A percentile compares a stretch with the other conserved stretches of the same genome.
Conservation (phyloP, 2,888 invertebrate genomes). For the Labia minor region DNA sequence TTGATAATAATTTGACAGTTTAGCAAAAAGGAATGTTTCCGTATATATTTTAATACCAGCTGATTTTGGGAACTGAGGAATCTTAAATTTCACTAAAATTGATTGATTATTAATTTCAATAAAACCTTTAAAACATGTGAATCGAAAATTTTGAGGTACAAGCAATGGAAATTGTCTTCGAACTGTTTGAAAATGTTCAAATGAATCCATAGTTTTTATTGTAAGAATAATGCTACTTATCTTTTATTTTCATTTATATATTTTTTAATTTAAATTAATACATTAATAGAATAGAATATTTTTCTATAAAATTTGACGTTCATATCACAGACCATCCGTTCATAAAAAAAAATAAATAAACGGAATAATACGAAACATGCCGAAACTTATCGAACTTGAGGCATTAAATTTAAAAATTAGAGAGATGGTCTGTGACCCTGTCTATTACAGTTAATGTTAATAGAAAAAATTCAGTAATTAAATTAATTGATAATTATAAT, state of each 20-base stretch:
- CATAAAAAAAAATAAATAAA: too few species aligned
- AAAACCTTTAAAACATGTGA: neutral
- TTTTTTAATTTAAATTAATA: too few species aligned
- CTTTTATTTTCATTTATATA: too few species aligned
- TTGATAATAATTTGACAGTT: neutral
- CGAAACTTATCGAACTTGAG: neutral
- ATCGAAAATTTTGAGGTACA: neutral
- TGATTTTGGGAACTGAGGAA: neutral
- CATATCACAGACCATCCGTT: too few species aligned
- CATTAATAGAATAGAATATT: too few species aligned
- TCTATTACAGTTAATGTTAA: too few species aligned
- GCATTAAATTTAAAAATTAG: neutral
- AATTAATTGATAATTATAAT: too few species aligned
- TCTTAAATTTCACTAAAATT: neutral
- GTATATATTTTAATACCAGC: neutral
- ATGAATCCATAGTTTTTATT: neutral
- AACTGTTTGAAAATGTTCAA: neutral
- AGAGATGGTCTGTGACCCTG: too few species aligned
- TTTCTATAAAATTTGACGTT: too few species aligned
- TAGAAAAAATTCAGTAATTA: too few species aligned
- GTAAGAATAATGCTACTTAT: too few species aligned
- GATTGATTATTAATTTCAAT: neutral
- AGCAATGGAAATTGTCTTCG: neutral
- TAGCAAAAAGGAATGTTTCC: neutral
- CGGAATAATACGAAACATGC: neutral